phyloP scores from a whole-genome alignment of 2,113 vertebrate genomes.

The Peromyscus maniculatus region DNA sequence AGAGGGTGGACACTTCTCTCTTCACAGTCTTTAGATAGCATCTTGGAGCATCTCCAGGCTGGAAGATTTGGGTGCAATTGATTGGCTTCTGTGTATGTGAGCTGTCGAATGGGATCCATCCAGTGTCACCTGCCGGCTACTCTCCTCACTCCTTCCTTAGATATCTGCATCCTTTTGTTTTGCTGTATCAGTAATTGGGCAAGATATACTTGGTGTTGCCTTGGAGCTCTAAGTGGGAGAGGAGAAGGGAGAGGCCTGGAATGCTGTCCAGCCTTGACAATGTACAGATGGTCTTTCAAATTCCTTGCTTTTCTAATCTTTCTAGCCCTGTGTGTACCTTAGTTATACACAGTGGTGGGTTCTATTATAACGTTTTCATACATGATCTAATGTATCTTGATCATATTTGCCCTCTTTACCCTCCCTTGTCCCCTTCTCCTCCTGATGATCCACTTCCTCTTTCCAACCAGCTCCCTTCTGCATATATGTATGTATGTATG shows the following conservation, averaged over 20 bases:
- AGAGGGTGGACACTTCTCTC: background rate
- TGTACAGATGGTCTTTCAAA: background rate
- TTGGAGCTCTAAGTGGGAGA: background rate
- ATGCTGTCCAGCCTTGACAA: background rate
- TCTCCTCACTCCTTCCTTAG: background rate
- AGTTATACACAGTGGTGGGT: background rate
- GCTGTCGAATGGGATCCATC: background rate
- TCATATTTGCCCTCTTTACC: background rate
- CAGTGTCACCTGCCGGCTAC: background rate
- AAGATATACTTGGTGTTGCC: background rate
- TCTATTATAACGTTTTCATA: background rate
- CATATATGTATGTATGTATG: no score
- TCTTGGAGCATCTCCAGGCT: background rate
- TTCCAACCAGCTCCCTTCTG: background rate
- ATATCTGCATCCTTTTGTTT: background rate
- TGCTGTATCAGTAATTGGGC: no score
- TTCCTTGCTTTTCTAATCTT: background rate
- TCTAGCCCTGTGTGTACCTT: background rate
- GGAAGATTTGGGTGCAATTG: no score
- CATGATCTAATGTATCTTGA: background rate
- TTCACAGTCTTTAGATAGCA: background rate
- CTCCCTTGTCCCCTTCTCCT: background rate
- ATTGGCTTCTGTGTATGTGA: background rate
- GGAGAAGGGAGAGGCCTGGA: background rate
- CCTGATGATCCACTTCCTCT: background rate